Percentiles rank a stretch among this genome's conserved stretches.
Conservation (phyloP, 2,797 vertebrate species). For the Alosa sapidissima region DNA sequence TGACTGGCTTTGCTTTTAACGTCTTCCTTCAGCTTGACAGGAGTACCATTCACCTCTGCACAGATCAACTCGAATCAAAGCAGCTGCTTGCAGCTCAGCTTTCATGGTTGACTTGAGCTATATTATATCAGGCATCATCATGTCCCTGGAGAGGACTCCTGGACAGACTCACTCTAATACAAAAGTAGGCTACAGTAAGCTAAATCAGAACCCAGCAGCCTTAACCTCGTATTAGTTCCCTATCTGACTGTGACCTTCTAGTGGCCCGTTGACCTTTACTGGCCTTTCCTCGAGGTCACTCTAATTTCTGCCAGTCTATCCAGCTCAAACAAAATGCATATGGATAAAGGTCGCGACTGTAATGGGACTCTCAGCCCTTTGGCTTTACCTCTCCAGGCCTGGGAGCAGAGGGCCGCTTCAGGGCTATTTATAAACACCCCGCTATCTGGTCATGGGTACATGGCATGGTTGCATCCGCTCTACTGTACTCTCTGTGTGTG, state of each 20-base stretch:
- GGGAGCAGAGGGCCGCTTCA: background rate
- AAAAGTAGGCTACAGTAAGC: background rate
- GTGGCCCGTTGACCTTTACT: background rate
- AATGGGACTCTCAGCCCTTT: background rate
- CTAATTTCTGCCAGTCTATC: background rate
- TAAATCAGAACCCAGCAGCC: background rate
- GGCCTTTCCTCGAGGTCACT: background rate
- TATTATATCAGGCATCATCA: background rate
- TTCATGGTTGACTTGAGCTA: background rate
- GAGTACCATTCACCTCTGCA: background rate
- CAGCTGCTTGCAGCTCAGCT: background rate
- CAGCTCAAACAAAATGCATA: background rate
- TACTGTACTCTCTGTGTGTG: background rate
- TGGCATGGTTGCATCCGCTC: background rate
- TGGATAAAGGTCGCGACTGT: constrained; percentile 9
- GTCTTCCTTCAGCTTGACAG: background rate
- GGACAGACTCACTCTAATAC: background rate
- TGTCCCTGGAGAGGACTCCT: background rate
- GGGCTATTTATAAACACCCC: constrained; percentile 14
- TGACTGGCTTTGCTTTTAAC: background rate
- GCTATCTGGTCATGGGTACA: background rate
- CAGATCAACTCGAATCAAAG: background rate
- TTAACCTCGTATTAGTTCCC: background rate
- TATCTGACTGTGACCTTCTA: background rate
- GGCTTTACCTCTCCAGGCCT: constrained; percentile 6